Conservation (phyloP, 23 tunicate species). For the Aplidium turbinatum region DNA sequence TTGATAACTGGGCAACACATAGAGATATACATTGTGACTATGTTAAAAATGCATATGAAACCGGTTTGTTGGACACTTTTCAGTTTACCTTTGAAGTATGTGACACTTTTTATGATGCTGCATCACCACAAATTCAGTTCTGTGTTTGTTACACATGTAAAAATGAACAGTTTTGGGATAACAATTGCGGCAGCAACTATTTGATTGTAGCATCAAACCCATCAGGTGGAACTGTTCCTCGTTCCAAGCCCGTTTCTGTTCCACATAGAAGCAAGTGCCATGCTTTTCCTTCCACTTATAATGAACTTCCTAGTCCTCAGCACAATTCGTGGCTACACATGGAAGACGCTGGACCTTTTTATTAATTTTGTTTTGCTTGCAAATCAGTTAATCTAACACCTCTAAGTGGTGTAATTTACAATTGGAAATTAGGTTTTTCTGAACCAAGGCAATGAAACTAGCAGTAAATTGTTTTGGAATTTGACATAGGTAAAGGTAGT, state of each 20-base stretch:
- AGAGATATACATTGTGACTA: slow-evolving; percentile 36
- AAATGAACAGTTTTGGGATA: slow-evolving; percentile 80
- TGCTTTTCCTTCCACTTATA: slow-evolving; percentile 49
- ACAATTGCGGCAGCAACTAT: slow-evolving; percentile 66
- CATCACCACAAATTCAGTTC: slow-evolving; percentile 38
- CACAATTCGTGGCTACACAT: slow-evolving; percentile 43
- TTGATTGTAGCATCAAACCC: slow-evolving; percentile 2
- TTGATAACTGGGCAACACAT: slow-evolving; percentile 59
- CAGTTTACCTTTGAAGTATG: slow-evolving; percentile 49
- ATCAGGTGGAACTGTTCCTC: background rate
- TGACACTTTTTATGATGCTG: background rate
- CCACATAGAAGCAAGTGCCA: background rate
- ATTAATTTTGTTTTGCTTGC: too few species aligned
- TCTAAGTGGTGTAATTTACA: too few species aligned
- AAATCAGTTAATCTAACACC: too few species aligned
- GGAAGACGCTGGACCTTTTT: slow-evolving; percentile 60
- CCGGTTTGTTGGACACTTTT: slow-evolving; percentile 60
- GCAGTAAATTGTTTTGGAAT: too few species aligned
- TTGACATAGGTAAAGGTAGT: too few species aligned
- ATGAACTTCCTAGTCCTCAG: slow-evolving; percentile 62
- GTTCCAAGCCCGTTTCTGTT: slow-evolving; percentile 13
- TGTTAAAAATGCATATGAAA: slow-evolving; percentile 58
- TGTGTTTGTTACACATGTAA: slow-evolving; percentile 58
- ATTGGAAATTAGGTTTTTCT: too few species aligned
- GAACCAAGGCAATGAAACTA: too few species aligned